A percentile compares a stretch with the other conserved stretches of the same genome.
Conservation (phyloP, 2,113 vertebrate genomes). For the Corythaeola cristata region DNA sequence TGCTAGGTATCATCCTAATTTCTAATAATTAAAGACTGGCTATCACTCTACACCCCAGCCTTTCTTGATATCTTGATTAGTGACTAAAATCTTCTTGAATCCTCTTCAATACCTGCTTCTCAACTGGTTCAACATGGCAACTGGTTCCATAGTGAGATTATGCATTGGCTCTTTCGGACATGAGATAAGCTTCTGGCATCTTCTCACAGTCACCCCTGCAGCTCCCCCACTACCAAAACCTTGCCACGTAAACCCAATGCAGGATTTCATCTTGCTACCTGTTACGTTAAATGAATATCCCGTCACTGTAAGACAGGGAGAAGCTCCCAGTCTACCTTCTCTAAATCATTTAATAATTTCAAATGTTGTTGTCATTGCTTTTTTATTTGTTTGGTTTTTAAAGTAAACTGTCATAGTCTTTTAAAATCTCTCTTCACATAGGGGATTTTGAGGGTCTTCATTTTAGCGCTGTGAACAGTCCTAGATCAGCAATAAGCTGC, state of each 20-base stretch:
- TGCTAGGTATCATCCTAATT: neutral
- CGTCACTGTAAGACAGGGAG: neutral
- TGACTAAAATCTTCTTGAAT: neutral
- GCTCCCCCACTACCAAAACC: neutral
- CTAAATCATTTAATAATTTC: neutral
- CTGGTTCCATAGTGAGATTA: neutral
- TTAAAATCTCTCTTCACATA: neutral
- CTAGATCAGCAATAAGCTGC: neutral
- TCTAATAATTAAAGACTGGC: neutral
- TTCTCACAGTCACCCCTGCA: neutral
- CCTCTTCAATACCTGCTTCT: neutral
- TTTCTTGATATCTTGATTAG: neutral
- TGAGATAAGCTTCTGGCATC: neutral
- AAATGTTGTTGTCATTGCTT: neutral
- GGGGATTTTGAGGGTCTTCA: neutral
- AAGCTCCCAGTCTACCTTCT: neutral
- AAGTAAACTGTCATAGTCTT: neutral
- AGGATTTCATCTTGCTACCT: neutral
- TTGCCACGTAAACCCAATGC: neutral
- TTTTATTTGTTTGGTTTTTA: neutral
- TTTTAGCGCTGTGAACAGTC: neutral
- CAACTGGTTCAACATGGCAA: neutral
- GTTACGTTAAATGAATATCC: neutral
- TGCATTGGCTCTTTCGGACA: neutral
- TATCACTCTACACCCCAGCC: neutral